Base-by-base conservation (phyloP, 2,888 invertebrate species). In the Sinelater perroti region DNA sequence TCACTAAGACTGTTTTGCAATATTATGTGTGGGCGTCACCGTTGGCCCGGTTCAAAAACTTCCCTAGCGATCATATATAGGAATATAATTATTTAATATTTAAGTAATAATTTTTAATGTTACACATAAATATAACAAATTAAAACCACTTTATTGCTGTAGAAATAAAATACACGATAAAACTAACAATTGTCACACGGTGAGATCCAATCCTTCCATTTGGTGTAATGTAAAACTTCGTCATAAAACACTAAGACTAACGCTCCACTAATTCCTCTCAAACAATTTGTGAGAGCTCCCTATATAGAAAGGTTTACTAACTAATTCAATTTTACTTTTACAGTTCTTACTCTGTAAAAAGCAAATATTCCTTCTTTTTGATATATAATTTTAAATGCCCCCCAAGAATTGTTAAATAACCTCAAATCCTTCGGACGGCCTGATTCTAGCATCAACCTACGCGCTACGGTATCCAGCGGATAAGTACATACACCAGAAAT, bases 1-100 rank as follows among this genome's bases (percentile, higher is more conserved):
- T 81, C 84, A 0, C 61, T 78, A 31, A 75, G 83, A 20, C 69
- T 83, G 51, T 74, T 81, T 47, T 81, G 80, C 26, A 83, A 83
- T 67, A 68, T 82, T 24, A 75, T 78, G 72, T 76, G 80, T 46
- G 78, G 78, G 20, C 58, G 71, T 38, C 74, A 75, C 47, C 76
- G 72, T 62, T 78, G 79, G 79, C 75, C 77, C 2, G 77, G 72
- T 11, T 74, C 75, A 3, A 61, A 68, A n/a, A n/a, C n/a, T n/a
- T n/a, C n/a, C n/a, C n/a, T n/a, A n/a, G n/a, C n/a, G n/a, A n/a
- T n/a, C n/a, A n/a, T n/a, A n/a, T n/a, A n/a, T n/a, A n/a, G n/a
- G n/a, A n/a, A n/a, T n/a, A n/a, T 2, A 6, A 3, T 3, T 1
- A 31, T 2, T 31, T 13, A 11, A 13, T n/a, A 8, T 1, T 31